These are phyloP conservation scores for Astropecten irregularis DNA, from an alignment of 53 echinoderm and acorn worm genomes.

Conservation along the genomic window DNA sequence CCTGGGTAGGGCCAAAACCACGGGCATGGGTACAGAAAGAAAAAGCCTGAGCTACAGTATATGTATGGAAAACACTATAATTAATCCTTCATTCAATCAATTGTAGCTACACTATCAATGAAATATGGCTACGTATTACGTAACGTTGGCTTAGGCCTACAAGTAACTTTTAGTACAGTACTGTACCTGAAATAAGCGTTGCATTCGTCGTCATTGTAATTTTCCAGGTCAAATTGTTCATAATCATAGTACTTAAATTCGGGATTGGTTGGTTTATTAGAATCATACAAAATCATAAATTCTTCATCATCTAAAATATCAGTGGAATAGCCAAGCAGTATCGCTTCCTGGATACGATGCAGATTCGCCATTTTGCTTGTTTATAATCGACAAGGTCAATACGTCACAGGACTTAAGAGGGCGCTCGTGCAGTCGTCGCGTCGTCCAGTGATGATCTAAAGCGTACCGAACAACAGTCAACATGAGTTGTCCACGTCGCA, in stretches of 20 bases:
- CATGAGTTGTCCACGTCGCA: not conserved
- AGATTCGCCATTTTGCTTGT: constrained; percentile 42
- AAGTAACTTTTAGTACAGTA: too few relatives aligned
- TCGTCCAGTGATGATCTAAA: not conserved
- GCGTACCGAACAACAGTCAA: not conserved
- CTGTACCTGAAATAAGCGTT: constrained; percentile 57
- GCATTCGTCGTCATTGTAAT: constrained; percentile 46
- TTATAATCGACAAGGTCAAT: not conserved
- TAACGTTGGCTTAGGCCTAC: too few relatives aligned
- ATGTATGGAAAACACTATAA: too few relatives aligned
- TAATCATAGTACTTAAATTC: constrained; percentile 38
- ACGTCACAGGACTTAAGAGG: not conserved
- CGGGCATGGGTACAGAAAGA: too few relatives aligned
- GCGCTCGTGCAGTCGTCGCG: not conserved
- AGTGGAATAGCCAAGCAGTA: constrained; percentile 1
- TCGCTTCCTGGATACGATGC: constrained; percentile 10
- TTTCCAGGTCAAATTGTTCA: constrained; percentile 22
- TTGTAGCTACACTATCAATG: not conserved
- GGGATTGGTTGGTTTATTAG: constrained; percentile 14
- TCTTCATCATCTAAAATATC: constrained; percentile 36
- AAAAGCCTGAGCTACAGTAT: too few relatives aligned
- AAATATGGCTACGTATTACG: not conserved
- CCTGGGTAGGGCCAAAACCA: too few relatives aligned
- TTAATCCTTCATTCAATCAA: too few relatives aligned
- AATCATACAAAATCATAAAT: constrained; percentile 35